Evolutionary conservation across 2,113 vertebrate species (phyloP), one percentile per base, ranked within the genome.

Genomic region (Mus pahari): DNA sequence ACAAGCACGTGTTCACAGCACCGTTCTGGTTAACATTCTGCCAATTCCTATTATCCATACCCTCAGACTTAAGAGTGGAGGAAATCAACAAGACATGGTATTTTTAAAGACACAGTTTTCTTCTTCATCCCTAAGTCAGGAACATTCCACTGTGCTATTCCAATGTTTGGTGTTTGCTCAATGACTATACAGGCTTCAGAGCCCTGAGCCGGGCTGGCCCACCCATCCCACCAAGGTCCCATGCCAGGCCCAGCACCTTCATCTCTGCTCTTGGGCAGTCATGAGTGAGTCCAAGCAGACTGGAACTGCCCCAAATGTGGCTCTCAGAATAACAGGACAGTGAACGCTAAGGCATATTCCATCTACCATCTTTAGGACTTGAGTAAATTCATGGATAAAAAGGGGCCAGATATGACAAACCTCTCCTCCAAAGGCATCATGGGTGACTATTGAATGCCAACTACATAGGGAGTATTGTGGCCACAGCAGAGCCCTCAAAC

Each of bases 21-120:
- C 75, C 77, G 88, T 73, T 96, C 96, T 95, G 50, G 53, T 96
- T 97, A 89, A 92, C 86, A 94, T 97, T 94, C 95, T 64, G 42
- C 91, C 77, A 33, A 24, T 91, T 96, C 97, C 96, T 33, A 7
- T 95, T 92, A 94, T 58, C 50, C 90, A 78, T 13, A 77, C 5
- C 0, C 33, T 93, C 71, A 74, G 64, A 78, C 66, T 10, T 42
- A 26, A 58, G 16, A 31, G 45, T 2, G 19, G 13, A 13, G 12
- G 42, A 13, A 24, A 22, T n/a, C 48, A 95, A 79, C 33, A 75
- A 94, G 45, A 78, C n/a, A 12, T 12, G 68, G 8, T 78, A 14
- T 48, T 39, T 70, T 26, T 84, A 84, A 94, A 58, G 19, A 64
- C 53, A 60, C 71, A 66, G 39, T 26, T 66, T 81, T 82, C 71